These are phyloP conservation scores for Diaphora mendica DNA, from an alignment of 2,888 invertebrate species.

Conservation along the genomic window DNA sequence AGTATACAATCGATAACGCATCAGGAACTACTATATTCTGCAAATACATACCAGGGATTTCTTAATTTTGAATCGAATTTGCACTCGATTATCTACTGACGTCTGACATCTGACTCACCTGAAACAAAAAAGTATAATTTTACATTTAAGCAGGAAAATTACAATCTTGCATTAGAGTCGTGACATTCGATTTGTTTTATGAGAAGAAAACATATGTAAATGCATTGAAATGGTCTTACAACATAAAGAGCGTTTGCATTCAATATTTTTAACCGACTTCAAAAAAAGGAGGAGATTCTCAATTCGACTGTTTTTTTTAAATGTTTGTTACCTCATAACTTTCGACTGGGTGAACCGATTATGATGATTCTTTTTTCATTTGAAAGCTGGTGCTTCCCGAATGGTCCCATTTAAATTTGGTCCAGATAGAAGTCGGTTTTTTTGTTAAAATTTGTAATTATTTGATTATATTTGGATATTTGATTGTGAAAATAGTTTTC, in stretches of 20 bases:
- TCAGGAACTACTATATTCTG: conserved; percentile 32
- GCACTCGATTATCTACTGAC: background rate
- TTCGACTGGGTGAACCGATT: too few species aligned
- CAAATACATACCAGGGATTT: conserved; percentile 27
- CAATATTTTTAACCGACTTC: too few species aligned
- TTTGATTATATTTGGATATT: conserved; percentile 22
- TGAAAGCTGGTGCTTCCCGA: too few species aligned
- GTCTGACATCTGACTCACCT: conserved; percentile 55
- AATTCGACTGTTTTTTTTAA: too few species aligned
- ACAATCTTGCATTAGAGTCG: conserved; percentile 28
- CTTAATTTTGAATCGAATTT: conserved; percentile 9
- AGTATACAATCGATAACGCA: conserved; percentile 2
- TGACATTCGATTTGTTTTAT: conserved; percentile 36
- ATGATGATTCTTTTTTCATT: too few species aligned
- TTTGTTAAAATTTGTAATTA: too few species aligned
- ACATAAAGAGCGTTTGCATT: conserved; percentile 47
- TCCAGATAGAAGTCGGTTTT: too few species aligned
- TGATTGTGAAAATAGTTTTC: conserved; percentile 19
- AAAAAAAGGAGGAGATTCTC: too few species aligned
- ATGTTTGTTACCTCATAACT: too few species aligned
- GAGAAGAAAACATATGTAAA: conserved; percentile 15
- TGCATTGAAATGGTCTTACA: conserved; percentile 38
- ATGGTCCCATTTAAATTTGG: too few species aligned
- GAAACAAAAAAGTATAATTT: conserved; percentile 56
- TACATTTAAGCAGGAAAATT: conserved; percentile 10